Conservation (phyloP, 2,113 vertebrate species). For the Neotoma lepida region DNA sequence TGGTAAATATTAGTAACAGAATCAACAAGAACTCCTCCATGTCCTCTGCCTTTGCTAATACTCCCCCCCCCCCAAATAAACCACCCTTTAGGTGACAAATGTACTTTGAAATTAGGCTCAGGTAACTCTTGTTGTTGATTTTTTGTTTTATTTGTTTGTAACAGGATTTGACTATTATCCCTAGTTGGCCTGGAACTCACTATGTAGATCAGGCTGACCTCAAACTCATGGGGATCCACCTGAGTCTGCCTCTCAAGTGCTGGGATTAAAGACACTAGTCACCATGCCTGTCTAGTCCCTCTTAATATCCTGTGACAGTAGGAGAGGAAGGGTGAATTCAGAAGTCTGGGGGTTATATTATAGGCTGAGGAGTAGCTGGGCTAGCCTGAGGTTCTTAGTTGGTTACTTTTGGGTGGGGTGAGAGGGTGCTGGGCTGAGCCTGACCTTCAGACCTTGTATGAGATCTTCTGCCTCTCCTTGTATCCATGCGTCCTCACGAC, state of each 20-base stretch:
- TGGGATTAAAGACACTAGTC: neutral
- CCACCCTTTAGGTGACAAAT: neutral
- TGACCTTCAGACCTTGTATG: neutral
- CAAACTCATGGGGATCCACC: neutral
- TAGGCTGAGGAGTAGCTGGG: neutral
- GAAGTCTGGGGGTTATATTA: neutral
- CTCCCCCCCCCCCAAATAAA: neutral
- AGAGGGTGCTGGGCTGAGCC: slow-evolving; percentile 2
- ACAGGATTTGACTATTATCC: neutral
- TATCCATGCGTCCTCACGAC: neutral
- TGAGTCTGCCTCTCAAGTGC: neutral
- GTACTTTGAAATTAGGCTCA: slow-evolving; percentile 23
- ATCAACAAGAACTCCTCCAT: neutral
- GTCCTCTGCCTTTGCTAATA: neutral
- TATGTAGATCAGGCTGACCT: neutral
- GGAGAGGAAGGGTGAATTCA: neutral
- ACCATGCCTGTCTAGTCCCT: neutral
- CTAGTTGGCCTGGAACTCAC: neutral
- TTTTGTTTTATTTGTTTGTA: neutral
- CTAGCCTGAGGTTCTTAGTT: neutral
- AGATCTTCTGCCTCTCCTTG: neutral
- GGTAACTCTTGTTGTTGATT: neutral
- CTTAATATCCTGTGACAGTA: neutral
- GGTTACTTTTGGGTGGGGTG: slow-evolving; percentile 43
- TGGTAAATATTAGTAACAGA: neutral